These are phyloP conservation scores for Corvus cornix DNA, from an alignment of 2,113 vertebrate genomes.

Conservation along the genomic window DNA sequence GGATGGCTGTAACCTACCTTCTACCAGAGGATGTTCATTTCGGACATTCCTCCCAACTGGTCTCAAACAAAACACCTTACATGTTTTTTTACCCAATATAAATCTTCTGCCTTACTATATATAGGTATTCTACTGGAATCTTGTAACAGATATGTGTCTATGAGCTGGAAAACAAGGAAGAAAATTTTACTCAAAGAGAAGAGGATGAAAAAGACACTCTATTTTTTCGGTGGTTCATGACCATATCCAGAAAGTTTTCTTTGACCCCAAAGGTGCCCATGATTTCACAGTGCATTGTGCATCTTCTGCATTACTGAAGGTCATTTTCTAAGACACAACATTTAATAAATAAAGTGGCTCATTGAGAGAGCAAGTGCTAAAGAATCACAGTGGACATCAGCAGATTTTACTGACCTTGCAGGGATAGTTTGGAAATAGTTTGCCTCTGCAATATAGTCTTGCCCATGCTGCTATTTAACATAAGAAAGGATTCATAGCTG, in stretches of 20 bases:
- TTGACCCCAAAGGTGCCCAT: background rate
- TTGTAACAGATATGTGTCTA: background rate
- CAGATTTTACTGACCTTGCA: background rate
- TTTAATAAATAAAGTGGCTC: background rate
- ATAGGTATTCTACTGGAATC: background rate
- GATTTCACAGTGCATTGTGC: background rate
- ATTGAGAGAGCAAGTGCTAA: background rate
- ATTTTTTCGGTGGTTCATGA: background rate
- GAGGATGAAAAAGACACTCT: background rate
- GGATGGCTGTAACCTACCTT: too few species aligned
- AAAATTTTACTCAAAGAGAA: background rate
- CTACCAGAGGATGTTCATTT: too few species aligned
- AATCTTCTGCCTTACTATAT: background rate
- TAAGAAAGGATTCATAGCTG: background rate
- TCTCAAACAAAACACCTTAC: too few species aligned
- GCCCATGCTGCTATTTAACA: background rate
- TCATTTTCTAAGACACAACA: background rate
- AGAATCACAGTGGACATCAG: background rate
- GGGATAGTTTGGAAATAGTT: background rate
- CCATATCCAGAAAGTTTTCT: background rate
- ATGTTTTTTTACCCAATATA: background rate
- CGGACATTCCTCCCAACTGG: too few species aligned
- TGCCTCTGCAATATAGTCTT: background rate
- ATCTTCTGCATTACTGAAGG: background rate
- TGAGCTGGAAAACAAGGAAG: background rate